Evolutionary conservation across 1,140 invertebrate genomes (phyloP), one percentile per base, ranked within the genome.

Genomic region (Drosophila kurseongensis): DNA sequence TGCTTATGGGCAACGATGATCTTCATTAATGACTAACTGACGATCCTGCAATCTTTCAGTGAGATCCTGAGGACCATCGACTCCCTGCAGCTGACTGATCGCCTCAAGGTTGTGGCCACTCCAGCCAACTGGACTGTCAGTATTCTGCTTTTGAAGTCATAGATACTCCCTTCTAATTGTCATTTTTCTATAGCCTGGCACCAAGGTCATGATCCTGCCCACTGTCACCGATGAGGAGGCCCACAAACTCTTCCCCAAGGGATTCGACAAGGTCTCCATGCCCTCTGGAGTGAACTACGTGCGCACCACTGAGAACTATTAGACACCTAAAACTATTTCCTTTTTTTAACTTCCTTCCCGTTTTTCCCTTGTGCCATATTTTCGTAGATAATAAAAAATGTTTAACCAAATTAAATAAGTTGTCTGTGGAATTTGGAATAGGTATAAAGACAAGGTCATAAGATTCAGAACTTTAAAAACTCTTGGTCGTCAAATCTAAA

Each of bases 51-150:
- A 14, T 27, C 7, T 29, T 18, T 18, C n/a, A 98, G 97, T 94
- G 98, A 98, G 94, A 97, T 98, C 78, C 90, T 98, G 36, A 94
- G 98, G 59, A 95, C 96, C 7, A 95, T 98, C 62, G 98, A 99
- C 93, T 97, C 97, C 2, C 93, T 99, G 5, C 97, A 98, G 93
- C 92, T 98, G 41, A 96, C 96, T 9, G 95, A 96, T 58, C 94
- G 93, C 50, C 92, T 92, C 42, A 95, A 96, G 73, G 94, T 97
- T 78, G 95, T 97, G 27, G 95, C 94, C 9, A 98, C 97, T 0
- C 97, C 97, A 12, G 97, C 95, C 27, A 96, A 98, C 89, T 98
- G 97, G 97, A 93, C 95, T 91, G 96, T 97, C 93, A 94, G 94
- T 55, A 2, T 9, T 9, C 5, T 5, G 18, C 12, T 13, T 0